These are phyloP conservation scores for Labrus mixtus DNA, from an alignment of 2,113 vertebrate genomes.

Conservation along the genomic window DNA sequence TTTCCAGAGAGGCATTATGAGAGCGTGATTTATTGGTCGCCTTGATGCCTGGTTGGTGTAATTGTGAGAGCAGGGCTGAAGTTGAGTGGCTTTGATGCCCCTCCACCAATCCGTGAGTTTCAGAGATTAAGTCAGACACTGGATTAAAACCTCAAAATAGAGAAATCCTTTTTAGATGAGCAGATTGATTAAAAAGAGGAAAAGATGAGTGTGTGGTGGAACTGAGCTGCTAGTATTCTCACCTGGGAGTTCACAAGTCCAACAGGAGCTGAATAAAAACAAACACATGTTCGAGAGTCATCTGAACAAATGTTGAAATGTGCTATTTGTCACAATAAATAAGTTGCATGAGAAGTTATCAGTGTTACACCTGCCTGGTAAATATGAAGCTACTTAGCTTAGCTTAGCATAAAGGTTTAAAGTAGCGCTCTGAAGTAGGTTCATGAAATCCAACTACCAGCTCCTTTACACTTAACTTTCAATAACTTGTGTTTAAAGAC, in stretches of 20 bases:
- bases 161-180: constrained; percentile 83
- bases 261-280: constrained; percentile 11
- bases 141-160: constrained; percentile 85
- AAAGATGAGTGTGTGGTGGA: constrained; percentile 54
- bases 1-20: constrained; percentile 78
- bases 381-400: background rate
- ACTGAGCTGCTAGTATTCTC: constrained; percentile 47
- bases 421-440: background rate
- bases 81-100: constrained; percentile 75
- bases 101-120: constrained; percentile 75
- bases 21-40: constrained; percentile 67
- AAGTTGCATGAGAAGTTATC: background rate
- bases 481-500: no score
- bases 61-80: constrained; percentile 67
- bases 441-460: no score
- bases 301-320: no score
- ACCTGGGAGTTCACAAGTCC: constrained; percentile 38
- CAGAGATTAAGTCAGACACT: constrained; percentile 81
- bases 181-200: constrained; percentile 76
- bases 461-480: no score
- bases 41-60: constrained; percentile 68
- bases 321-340: no score
- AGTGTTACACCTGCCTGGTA: background rate
- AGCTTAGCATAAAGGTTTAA: constrained; percentile 1
- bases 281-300: no score